Evolutionary conservation across 2,888 invertebrate species (phyloP).

Genomic region (Torymus texanus): DNA sequence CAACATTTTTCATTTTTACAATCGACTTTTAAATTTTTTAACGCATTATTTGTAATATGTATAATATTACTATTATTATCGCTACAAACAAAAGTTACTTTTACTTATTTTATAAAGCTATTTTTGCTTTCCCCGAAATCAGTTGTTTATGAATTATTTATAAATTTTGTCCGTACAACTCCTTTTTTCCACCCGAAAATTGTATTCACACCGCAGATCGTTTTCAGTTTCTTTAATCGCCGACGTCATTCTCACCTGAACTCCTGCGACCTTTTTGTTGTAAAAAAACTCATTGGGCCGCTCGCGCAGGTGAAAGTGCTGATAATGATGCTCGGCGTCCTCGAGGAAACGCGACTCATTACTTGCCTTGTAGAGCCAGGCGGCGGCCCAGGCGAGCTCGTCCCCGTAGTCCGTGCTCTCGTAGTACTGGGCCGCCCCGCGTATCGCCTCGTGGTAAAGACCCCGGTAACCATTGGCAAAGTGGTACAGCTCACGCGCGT

Average conservation of each 20-base stretch:
- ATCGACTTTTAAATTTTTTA: no score
- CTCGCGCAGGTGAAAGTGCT: conserved; percentile 75
- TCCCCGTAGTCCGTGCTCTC: conserved; percentile 78
- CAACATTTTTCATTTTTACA: no score
- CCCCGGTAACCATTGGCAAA: conserved; percentile 77
- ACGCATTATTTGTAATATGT: no score
- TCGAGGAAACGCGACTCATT: conserved; percentile 75
- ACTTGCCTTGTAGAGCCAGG: conserved; percentile 78
- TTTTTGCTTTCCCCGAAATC: no score
- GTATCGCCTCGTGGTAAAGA: conserved; percentile 77
- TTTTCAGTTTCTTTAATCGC: no score
- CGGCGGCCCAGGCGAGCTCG: conserved; percentile 78
- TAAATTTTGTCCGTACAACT: no score
- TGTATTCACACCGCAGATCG: no score
- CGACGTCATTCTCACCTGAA: conserved; percentile 68
- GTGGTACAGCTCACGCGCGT: conserved; percentile 76
- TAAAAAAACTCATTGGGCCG: conserved; percentile 77
- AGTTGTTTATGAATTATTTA: no score
- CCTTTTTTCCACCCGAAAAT: no score
- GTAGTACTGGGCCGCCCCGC: conserved; percentile 76
- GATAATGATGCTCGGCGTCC: conserved; percentile 76
- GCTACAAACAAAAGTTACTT: no score
- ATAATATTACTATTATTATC: no score
- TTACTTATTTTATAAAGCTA: no score
- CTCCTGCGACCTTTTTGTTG: conserved; percentile 78